Percentiles rank a stretch among this genome's conserved stretches.
These are phyloP conservation scores for Ascaphus truei DNA, from an alignment of 2,113 vertebrate genomes.

Conservation along the genomic window DNA sequence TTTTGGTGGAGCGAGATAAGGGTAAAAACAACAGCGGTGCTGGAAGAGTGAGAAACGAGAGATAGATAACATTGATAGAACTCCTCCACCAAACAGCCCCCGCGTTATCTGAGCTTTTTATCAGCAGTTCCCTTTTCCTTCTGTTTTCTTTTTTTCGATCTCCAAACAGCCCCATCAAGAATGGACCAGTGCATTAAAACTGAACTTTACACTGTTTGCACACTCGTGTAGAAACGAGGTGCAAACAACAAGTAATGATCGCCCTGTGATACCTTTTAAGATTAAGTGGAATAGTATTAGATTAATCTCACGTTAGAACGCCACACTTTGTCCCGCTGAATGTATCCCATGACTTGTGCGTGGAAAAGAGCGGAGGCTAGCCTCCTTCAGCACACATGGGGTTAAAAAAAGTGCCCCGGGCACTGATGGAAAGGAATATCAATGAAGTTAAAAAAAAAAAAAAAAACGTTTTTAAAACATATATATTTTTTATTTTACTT, in stretches of 20 bases:
- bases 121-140: constrained; percentile 67
- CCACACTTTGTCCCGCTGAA: background rate
- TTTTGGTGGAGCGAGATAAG: constrained; percentile 93
- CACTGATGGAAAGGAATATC: background rate
- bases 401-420: background rate
- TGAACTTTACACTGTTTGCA: constrained; percentile 59
- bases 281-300: constrained; percentile 27
- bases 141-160: constrained; percentile 43
- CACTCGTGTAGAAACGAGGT: constrained; percentile 29
- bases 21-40: constrained; percentile 90
- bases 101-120: constrained; percentile 89
- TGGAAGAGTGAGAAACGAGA: constrained; percentile 85
- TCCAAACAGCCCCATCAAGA: constrained; percentile 71
- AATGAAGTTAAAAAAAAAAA: too few relatives aligned
- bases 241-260: constrained; percentile 31
- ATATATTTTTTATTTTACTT: too few relatives aligned
- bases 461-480: too few relatives aligned
- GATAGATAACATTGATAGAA: constrained; percentile 96
- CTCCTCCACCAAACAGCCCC: constrained; percentile 92
- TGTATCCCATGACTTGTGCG: background rate
- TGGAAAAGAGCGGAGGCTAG: too few relatives aligned
- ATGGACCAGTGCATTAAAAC: constrained; percentile 66
- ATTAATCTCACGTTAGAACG: background rate
- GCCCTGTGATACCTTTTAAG: constrained; percentile 28
- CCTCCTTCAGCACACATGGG: background rate